A percentile compares a stretch with the other conserved stretches of the same genome.
Conservation (phyloP, 2,888 invertebrate species). For the Athripsodes cinereus region DNA sequence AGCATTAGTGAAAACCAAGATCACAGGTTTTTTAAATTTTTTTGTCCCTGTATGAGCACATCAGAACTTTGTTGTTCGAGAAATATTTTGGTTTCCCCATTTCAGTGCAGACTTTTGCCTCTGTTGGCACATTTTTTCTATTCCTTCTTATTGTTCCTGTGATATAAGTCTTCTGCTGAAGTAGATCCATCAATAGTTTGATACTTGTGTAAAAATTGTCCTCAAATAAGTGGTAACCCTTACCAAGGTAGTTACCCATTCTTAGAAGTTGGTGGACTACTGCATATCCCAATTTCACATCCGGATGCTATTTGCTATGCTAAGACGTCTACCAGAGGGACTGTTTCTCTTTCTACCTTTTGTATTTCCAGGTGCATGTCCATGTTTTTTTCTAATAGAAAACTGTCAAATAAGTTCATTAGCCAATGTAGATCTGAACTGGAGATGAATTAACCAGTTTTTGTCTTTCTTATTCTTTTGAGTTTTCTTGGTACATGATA, state of each 20-base stretch:
- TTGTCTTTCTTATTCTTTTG: background rate
- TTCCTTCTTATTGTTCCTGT: constrained; percentile 28
- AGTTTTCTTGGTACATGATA: constrained; percentile 25
- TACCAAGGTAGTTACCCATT: constrained; percentile 29
- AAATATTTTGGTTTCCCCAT: constrained; percentile 15
- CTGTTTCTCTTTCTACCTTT: background rate
- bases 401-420: background rate
- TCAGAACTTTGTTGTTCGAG: constrained; percentile 20
- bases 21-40: constrained; percentile 27
- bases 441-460: background rate
- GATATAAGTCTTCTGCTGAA: constrained; percentile 24
- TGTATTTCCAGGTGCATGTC: background rate
- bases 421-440: background rate
- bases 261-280: constrained; percentile 28
- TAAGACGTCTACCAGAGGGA: background rate
- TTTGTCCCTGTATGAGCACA: constrained; percentile 28
- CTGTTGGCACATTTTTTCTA: constrained; percentile 26
- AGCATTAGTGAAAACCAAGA: constrained; percentile 8
- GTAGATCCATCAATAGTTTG: constrained; percentile 24
- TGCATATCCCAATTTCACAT: constrained; percentile 19
- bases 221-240: constrained; percentile 29
- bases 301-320: background rate
- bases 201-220: constrained; percentile 30
- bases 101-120: constrained; percentile 21
- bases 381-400: background rate